phyloP scores from a whole-genome alignment of 2,888 invertebrate species.

The Metacarcinus magister region DNA sequence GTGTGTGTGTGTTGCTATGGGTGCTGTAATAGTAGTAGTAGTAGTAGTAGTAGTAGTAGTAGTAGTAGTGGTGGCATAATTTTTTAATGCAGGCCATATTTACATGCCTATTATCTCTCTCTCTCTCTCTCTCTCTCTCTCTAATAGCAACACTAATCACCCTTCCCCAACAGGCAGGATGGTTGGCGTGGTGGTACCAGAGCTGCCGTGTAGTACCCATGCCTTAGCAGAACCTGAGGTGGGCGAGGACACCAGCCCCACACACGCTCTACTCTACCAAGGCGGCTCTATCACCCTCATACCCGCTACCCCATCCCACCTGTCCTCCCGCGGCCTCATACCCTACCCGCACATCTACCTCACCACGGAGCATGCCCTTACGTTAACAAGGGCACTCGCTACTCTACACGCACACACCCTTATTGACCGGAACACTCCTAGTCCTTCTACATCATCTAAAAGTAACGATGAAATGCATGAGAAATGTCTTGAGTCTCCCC shows the following conservation, averaged over 20 bases:
- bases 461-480: neutral
- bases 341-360: constrained; percentile 78
- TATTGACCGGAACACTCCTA: neutral
- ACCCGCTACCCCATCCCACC: constrained; percentile 63
- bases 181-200: constrained; percentile 64
- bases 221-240: constrained; percentile 70
- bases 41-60: neutral
- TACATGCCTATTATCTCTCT: neutral
- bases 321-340: constrained; percentile 70
- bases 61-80: neutral
- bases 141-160: neutral
- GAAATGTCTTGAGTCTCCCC: neutral
- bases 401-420: constrained; percentile 76
- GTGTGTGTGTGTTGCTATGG: constrained; percentile 5
- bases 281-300: constrained; percentile 72
- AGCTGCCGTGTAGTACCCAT: constrained; percentile 61
- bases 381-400: constrained; percentile 80
- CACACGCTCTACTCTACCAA: constrained; percentile 72
- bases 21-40: neutral
- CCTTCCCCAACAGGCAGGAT: constrained; percentile 66
- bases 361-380: constrained; percentile 80
- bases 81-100: neutral
- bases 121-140: constrained; percentile 35
- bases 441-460: neutral
- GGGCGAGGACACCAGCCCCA: constrained; percentile 68